Conservation (phyloP, 2,888 invertebrate species). For the Xylophagus ater region DNA sequence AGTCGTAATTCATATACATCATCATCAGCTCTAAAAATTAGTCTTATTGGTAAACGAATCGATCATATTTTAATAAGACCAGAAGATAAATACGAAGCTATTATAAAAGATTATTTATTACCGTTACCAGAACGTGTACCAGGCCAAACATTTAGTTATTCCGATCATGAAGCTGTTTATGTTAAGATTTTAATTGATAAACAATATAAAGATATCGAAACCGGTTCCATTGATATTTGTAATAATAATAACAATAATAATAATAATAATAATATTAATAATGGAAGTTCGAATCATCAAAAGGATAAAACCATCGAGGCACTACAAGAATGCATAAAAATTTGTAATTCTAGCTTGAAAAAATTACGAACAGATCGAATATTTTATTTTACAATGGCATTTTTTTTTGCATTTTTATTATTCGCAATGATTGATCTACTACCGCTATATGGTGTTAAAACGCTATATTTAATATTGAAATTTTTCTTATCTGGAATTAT, state of each 20-base stretch:
- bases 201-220: neutral
- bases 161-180: conserved; percentile 81
- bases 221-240: neutral
- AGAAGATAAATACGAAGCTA: conserved; percentile 32
- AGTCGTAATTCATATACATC: conserved; percentile 68
- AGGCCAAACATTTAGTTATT: conserved; percentile 61
- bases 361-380: conserved; percentile 32
- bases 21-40: conserved; percentile 40
- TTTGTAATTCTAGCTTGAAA: conserved; percentile 33
- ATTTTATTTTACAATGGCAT: conserved; percentile 30
- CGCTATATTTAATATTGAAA: conserved; percentile 45
- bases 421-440: conserved; percentile 30
- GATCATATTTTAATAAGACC: conserved; percentile 77
- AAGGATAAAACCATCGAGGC: conserved; percentile 14
- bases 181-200: conserved; percentile 39
- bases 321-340: conserved; percentile 30
- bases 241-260: neutral
- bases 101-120: conserved; percentile 48
- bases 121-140: conserved; percentile 68
- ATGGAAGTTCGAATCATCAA: conserved; percentile 3
- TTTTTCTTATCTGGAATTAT: conserved; percentile 52
- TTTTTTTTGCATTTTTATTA: conserved; percentile 28
- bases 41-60: conserved; percentile 73
- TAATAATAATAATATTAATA: neutral
- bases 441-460: conserved; percentile 34